Conservation (phyloP, 2,888 invertebrate species). For the Drosophila phalerata region DNA sequence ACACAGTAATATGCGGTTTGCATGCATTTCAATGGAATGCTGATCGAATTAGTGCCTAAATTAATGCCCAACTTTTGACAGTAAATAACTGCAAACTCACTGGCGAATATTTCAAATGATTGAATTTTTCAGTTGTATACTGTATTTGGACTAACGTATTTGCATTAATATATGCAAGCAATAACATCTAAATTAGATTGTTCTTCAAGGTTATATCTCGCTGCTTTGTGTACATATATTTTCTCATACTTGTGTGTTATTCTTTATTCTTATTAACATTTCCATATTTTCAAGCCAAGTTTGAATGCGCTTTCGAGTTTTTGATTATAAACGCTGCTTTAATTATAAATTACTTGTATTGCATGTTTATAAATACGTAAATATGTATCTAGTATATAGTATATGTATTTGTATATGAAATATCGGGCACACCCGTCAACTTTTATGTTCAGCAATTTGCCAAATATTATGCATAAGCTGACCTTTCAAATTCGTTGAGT, state of each 20-base stretch:
- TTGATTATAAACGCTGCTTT: constrained; percentile 54
- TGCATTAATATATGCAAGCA: constrained; percentile 14
- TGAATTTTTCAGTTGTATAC: constrained; percentile 12
- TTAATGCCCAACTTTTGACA: constrained; percentile 47
- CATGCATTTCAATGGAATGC: constrained; percentile 43
- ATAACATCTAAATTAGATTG: constrained; percentile 62
- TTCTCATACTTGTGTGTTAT: constrained; percentile 9
- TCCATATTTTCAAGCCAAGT: constrained; percentile 45
- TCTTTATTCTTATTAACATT: constrained; percentile 24
- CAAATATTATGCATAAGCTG: constrained; percentile 67
- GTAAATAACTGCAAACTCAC: constrained; percentile 29
- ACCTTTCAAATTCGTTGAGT: constrained; percentile 46
- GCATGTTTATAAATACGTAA: constrained; percentile 20
- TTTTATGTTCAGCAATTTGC: constrained; percentile 62
- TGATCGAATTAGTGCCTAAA: constrained; percentile 37
- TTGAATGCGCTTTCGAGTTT: constrained; percentile 48
- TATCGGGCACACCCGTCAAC: constrained; percentile 61
- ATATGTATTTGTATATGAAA: constrained; percentile 35
- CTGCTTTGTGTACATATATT: constrained; percentile 4
- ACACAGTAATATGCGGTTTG: constrained; percentile 13
- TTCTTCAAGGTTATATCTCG: constrained; percentile 56
- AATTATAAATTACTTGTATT: constrained; percentile 58
- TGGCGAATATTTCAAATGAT: constrained; percentile 29
- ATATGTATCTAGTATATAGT: neutral
- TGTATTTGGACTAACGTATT: neutral